These are phyloP conservation scores for Diaphora mendica DNA, from an alignment of 2,888 invertebrate genomes.

Conservation along the genomic window DNA sequence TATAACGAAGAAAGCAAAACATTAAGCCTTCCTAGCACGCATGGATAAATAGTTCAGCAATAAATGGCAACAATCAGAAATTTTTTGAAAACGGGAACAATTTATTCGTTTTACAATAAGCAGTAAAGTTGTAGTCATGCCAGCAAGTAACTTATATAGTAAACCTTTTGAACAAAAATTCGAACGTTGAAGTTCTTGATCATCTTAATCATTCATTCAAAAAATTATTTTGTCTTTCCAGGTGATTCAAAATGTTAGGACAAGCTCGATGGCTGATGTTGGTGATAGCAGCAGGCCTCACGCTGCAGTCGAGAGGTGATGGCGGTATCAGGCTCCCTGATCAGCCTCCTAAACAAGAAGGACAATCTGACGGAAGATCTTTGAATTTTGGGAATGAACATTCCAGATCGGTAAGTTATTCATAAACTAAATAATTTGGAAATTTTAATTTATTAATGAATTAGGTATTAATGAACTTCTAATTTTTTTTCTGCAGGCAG, in stretches of 20 bases:
- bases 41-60: no score
- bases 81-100: no score
- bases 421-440: not conserved
- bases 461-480: not conserved
- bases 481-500: not conserved
- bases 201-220: no score
- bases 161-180: no score
- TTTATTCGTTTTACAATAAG: no score
- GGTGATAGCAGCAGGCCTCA: constrained; percentile 81
- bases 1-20: no score
- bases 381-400: constrained; percentile 69
- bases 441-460: no score
- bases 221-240: constrained; percentile 36
- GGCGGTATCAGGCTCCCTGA: constrained; percentile 87
- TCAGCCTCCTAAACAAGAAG: constrained; percentile 73
- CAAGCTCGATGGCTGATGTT: constrained; percentile 86
- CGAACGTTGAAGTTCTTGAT: no score
- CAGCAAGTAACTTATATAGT: no score
- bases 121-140: no score
- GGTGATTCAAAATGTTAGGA: constrained; percentile 65
- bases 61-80: no score
- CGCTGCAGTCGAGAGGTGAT: constrained; percentile 87
- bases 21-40: no score
- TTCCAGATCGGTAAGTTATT: constrained; percentile 74
- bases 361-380: constrained; percentile 66